phyloP scores from a whole-genome alignment of 2,888 invertebrate genomes.

The Hemithea aestivaria region DNA sequence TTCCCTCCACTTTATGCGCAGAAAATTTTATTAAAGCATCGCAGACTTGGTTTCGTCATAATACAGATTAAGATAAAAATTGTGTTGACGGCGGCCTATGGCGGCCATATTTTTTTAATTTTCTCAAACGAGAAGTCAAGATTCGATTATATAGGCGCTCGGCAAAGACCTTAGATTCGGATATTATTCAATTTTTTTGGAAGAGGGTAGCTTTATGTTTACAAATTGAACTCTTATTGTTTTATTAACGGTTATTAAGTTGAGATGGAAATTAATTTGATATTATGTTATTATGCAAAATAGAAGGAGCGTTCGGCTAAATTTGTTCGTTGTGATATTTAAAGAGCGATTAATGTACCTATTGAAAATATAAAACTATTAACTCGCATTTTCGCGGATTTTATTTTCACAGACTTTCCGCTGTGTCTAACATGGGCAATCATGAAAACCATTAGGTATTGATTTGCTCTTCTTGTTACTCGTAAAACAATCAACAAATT shows the following conservation, averaged over 20 bases:
- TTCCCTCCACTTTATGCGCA: slow-evolving; percentile 32
- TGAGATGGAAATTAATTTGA: not conserved
- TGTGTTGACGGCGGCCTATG: slow-evolving; percentile 62
- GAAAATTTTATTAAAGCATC: slow-evolving; percentile 54
- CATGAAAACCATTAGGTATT: too few relatives aligned
- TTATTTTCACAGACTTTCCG: too few relatives aligned
- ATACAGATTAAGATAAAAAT: slow-evolving; percentile 73
- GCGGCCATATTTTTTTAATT: slow-evolving; percentile 73
- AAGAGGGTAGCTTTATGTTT: slow-evolving; percentile 37
- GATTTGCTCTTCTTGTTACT: too few relatives aligned
- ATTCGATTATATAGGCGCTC: slow-evolving; percentile 64
- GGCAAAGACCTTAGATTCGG: too few relatives aligned
- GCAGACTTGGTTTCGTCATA: slow-evolving; percentile 56
- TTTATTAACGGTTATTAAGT: slow-evolving; percentile 8
- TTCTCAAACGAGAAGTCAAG: slow-evolving; percentile 65
- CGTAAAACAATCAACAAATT: too few relatives aligned
- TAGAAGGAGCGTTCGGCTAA: too few relatives aligned
- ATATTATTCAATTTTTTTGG: slow-evolving; percentile 62
- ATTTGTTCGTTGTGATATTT: too few relatives aligned
- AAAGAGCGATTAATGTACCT: too few relatives aligned
- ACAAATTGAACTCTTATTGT: slow-evolving; percentile 18
- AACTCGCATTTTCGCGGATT: too few relatives aligned
- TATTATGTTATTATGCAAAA: too few relatives aligned
- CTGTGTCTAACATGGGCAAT: too few relatives aligned
- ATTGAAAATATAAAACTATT: too few relatives aligned